These are phyloP conservation scores for Phalanger gymnotis DNA, from an alignment of 2,797 vertebrate species.

Conservation along the genomic window DNA sequence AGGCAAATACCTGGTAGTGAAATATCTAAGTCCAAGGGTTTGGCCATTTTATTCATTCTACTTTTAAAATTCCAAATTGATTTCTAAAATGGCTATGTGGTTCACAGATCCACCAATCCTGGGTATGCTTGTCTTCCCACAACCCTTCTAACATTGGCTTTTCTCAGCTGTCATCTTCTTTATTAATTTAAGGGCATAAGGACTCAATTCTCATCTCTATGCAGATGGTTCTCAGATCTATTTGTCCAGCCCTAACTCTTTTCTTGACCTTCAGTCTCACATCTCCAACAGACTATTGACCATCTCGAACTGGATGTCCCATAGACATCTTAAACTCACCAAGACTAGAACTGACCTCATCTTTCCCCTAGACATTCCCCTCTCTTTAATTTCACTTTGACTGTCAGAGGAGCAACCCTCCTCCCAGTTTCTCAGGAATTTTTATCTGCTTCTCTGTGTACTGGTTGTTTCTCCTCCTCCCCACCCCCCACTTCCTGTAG, in stretches of 20 bases:
- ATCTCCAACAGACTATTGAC: neutral
- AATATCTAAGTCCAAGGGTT: neutral
- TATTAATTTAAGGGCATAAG: neutral
- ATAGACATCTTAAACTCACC: neutral
- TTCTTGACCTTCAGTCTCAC: neutral
- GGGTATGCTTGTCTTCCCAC: neutral
- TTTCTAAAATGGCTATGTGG: neutral
- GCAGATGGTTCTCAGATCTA: neutral
- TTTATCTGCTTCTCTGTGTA: neutral
- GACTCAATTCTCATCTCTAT: neutral
- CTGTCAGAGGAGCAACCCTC: neutral
- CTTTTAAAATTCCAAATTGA: neutral
- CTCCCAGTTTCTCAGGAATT: too few species aligned
- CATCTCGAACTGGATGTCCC: neutral
- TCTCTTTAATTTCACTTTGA: neutral
- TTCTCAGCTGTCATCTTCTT: neutral
- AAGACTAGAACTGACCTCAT: neutral
- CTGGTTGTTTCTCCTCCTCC: too few species aligned
- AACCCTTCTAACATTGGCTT: neutral
- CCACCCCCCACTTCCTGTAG: neutral
- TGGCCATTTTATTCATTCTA: neutral
- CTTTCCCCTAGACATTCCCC: neutral
- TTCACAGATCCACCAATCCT: neutral
- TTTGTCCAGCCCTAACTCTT: neutral
- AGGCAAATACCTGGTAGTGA: neutral